Base-by-base conservation (phyloP, 1,140 invertebrate species). In the Holotrichia oblita region DNA sequence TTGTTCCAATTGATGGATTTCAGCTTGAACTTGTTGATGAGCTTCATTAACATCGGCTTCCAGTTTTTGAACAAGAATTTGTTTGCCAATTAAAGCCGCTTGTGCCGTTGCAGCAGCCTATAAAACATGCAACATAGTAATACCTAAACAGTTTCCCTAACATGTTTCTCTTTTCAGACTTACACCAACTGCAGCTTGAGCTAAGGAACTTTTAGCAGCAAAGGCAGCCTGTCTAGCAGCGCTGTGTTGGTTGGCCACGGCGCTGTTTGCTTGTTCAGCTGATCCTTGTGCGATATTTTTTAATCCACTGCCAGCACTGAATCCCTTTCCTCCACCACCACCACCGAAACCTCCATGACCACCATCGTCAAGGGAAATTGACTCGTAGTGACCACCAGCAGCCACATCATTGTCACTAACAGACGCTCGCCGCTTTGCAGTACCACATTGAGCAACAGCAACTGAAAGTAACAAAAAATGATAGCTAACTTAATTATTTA, bases 221-320 rank as follows among this genome's bases (percentile, higher is more conserved):
- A 76, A 76, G 17, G 74, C 74, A 34, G 74, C 74, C 55, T 76
- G 74, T 44, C 74, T 76, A 3, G 41, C 74, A 76, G 74, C 74
- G 17, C 0, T 27, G 10, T 76, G 74, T 76, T 76, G 74, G 14
- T 76, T 76, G 27, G 74, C 74, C 0, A 76, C 74, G 10, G 74
- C 74, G 41, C 17, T 48, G 22, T 76, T 76, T 9, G 74, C 74
- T 76, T 76, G 74, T 59, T 76, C 74, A 12, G 74, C 74, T 14
- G 74, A 76, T 76, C 74, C 74, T 76, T 76, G 74, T 20, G 74
- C 74, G 44, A 76, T 76, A n/a, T 41, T 76, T 22, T 55, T 76
- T 9, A 76, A 76, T 24, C 74, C 74, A 34, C 74, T 76, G 12
- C 74, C 74, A 48, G 74, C 74, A 27, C 74, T 76, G 74, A 76